phyloP scores from a whole-genome alignment of 2,888 invertebrate genomes.

The Lepetodrilus schrolli region DNA sequence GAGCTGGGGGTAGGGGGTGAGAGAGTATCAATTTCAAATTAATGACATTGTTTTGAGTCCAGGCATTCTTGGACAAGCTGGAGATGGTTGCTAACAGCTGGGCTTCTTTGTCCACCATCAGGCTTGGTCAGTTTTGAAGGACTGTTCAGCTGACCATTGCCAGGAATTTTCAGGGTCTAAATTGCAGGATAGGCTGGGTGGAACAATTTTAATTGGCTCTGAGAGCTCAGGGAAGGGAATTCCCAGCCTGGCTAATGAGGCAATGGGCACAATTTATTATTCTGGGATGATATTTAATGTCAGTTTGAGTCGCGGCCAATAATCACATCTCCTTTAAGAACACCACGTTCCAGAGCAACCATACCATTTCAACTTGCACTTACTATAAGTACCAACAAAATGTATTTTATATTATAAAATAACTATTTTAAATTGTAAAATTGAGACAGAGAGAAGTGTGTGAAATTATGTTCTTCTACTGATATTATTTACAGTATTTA shows the following conservation, averaged over 20 bases:
- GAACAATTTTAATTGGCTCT: conserved; percentile 22
- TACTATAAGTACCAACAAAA: too few species aligned
- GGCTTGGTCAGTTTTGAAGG: conserved; percentile 23
- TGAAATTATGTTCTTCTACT: too few species aligned
- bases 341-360: background rate
- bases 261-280: conserved; percentile 1
- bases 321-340: background rate
- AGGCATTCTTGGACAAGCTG: background rate
- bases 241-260: background rate
- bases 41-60: conserved; percentile 42
- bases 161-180: background rate
- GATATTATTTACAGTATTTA: too few species aligned
- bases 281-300: conserved; percentile 21
- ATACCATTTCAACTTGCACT: background rate
- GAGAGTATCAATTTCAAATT: conserved; percentile 45
- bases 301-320: background rate
- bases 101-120: background rate
- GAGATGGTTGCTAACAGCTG: conserved; percentile 12
- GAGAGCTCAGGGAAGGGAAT: background rate
- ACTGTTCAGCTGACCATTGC: conserved; percentile 9
- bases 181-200: conserved; percentile 13
- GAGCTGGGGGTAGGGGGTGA: background rate
- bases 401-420: background rate
- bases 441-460: too few species aligned
- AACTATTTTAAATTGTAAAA: background rate